Base-by-base conservation (phyloP, 1,140 invertebrate species). In the Alviniconcha marisindica region DNA sequence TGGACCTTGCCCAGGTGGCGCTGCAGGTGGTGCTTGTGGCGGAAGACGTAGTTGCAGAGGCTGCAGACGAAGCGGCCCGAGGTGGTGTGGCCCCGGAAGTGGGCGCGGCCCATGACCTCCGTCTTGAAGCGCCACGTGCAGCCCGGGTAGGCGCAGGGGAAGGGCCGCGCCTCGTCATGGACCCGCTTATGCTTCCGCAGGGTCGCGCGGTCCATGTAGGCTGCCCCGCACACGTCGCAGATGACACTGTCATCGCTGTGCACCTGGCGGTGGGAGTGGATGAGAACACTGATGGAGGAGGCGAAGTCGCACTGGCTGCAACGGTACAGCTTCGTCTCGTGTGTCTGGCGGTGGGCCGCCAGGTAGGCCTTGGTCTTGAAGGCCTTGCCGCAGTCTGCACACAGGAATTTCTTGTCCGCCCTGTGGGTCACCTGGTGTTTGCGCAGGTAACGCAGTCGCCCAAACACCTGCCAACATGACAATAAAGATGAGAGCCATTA, bases 121-220 rank as follows among this genome's bases (percentile, higher is more conserved):
- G 89, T 90, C n/a, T 90, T 88, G 77, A 93, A 93, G 28, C 91
- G 51, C 91, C 90, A 93, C 0, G 91, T 91, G 82, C 91, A 92
- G 0, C 89, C 91, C 24, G 88, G 87, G 48, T 88, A 89, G 14
- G 84, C 87, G 71, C 92, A 93, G 0, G 88, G 86, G 81, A 87
- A 92, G 10, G 92, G 91, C 18, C 91, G 87, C 54, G 66, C 87
- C 4, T 81, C 63, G 79, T 93, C 92, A 83, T 93, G 91, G n/a
- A 93, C 92, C 44, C 84, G 85, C 80, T 90, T 92, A 76, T 92
- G 91, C 83, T 92, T 92, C 28, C 85, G 87, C 33, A 93, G 66
- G 0, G 92, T 92, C 4, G 91, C 89, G 76, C 90, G 91, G 69
- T 92, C 90, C 14, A 76, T 88, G 84, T 93, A 93, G 4, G 91